Percentiles rank a stretch among this genome's conserved stretches.
phyloP scores from a whole-genome alignment of 2,888 invertebrate species.

The Beris chalybata region DNA sequence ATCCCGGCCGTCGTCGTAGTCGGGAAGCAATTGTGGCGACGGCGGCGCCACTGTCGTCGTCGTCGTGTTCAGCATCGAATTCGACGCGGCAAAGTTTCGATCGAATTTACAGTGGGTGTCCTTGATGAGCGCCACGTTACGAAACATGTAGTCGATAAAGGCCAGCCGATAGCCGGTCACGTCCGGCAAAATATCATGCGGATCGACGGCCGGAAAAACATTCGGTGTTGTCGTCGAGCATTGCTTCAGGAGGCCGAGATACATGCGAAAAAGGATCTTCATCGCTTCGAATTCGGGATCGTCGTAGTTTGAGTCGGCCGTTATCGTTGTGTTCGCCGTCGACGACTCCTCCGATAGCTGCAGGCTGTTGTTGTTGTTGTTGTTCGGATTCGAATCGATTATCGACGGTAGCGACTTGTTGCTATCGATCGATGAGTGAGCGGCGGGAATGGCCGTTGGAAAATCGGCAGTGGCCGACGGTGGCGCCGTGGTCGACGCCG shows the following conservation, averaged over 20 bases:
- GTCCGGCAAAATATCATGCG: constrained; percentile 17
- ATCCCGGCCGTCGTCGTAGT: neutral
- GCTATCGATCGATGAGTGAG: no score
- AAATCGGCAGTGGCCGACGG: neutral
- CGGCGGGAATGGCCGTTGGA: no score
- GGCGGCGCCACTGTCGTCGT: neutral
- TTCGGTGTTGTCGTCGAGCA: constrained; percentile 14
- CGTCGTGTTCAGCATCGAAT: neutral
- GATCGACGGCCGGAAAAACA: no score
- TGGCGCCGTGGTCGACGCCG: neutral
- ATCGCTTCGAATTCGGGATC: constrained; percentile 57
- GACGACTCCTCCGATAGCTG: constrained; percentile 4
- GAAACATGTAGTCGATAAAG: constrained; percentile 32
- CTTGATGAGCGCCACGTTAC: constrained; percentile 29
- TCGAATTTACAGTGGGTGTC: constrained; percentile 27
- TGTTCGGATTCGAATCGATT: neutral
- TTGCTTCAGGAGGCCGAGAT: constrained; percentile 59
- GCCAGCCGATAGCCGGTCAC: constrained; percentile 32
- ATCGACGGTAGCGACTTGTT: neutral
- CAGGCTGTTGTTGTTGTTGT: neutral
- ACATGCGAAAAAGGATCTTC: constrained; percentile 65
- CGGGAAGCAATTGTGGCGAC: neutral
- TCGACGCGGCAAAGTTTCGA: constrained; percentile 10
- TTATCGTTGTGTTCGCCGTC: neutral
- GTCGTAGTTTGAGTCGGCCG: constrained; percentile 34